Conservation (phyloP, 2,888 invertebrate genomes). For the Heliconius charithonia region DNA sequence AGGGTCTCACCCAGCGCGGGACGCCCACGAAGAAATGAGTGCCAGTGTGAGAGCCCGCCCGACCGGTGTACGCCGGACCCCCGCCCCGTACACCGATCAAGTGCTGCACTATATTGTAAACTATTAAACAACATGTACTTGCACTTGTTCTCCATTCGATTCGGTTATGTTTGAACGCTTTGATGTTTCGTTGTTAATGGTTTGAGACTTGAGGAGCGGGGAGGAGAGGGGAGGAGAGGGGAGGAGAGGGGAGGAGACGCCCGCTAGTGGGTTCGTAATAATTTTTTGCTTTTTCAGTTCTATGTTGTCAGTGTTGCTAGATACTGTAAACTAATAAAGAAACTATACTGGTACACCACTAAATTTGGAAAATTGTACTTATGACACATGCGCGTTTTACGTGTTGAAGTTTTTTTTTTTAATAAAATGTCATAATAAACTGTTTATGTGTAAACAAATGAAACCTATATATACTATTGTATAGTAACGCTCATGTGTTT, state of each 20-base stretch:
- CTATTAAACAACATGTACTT: conserved; percentile 1
- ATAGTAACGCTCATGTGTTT: conserved; percentile 1
- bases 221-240: too few species aligned
- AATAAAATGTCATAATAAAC: background rate
- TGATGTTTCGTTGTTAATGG: too few species aligned
- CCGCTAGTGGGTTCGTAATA: too few species aligned
- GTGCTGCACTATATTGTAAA: conserved; percentile 33
- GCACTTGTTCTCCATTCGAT: conserved; percentile 23
- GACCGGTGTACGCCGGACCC: conserved; percentile 40
- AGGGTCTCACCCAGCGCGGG: conserved; percentile 96
- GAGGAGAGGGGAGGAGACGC: too few species aligned
- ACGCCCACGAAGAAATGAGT: conserved; percentile 90
- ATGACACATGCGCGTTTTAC: background rate
- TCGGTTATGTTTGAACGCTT: background rate
- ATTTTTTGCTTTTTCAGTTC: background rate
- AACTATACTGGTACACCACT: background rate
- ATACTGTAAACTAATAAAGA: background rate
- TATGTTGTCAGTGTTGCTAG: background rate
- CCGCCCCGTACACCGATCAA: conserved; percentile 26
- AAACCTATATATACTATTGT: background rate
- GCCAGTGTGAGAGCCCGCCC: conserved; percentile 48
- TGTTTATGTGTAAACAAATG: background rate
- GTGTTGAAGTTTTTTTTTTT: background rate
- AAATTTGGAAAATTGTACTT: background rate
- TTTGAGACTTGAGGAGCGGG: too few species aligned